Base-by-base conservation (phyloP, 2,113 vertebrate species). In the Hyperoodon ampullatus region DNA sequence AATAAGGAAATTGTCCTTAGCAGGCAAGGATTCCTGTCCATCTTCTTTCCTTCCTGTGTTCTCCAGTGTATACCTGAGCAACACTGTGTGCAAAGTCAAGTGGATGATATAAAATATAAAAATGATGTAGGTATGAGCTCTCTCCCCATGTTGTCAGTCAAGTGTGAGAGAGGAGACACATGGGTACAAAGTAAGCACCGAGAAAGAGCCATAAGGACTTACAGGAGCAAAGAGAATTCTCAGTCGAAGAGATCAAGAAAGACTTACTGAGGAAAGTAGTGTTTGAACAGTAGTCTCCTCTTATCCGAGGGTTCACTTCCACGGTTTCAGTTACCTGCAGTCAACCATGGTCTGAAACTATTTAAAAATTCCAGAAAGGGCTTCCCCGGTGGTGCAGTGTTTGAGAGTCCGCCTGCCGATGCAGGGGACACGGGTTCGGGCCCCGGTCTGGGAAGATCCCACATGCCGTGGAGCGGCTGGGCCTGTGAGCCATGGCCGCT, bases 81-180 rank as follows among this genome's bases (percentile, higher is more conserved):
- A 6, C 42, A 35, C 44, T 39, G 0, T 6, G 2, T 33, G 33
- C 42, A 28, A 35, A 3, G 55, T 19, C 10, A 6, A 8, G 2
- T 18, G 21, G 28, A 11, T 1, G 3, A 2, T 35, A 2, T 7
- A 44, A 66, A 80, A 90, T 61, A 9, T 24, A 35, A 50, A 61
- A 86, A 55, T 80, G 70, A 44, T 8, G 21, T 19, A 28, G 26
- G 8, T 3, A 0, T 26, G n/a, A 50, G 21, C 42, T 53, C 12
- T 53, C 14, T 30, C 35, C 65, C 35, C 81, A 9, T 33, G 35
- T 0, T 30, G 44, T 30, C 84, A 7, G 0, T 42, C 5, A 18
- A 55, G 30, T 47, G 13, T 6, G 63, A 42, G 93, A 61, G 39
- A 77, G 35, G 6, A 12, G 5, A 42, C 35, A 12, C 87, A 4